Conservation (phyloP, 2,797 vertebrate genomes). For the Ficedula albicollis region DNA sequence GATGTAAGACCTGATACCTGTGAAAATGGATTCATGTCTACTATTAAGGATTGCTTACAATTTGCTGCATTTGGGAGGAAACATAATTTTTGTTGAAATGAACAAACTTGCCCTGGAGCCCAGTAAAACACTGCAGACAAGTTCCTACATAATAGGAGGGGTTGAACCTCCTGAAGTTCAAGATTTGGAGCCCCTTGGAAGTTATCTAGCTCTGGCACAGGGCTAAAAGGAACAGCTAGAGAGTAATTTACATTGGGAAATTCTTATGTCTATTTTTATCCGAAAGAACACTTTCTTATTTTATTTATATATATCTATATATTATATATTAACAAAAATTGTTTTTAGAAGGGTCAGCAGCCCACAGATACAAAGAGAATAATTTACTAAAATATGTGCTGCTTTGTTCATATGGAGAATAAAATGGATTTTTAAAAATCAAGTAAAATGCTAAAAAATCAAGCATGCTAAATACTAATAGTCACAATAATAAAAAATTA, state of each 20-base stretch:
- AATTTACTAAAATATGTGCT: constrained; percentile 52
- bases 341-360: constrained; percentile 65
- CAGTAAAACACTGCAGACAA: not conserved
- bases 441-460: constrained; percentile 30
- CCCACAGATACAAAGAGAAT: constrained; percentile 62
- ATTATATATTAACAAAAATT: constrained; percentile 10
- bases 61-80: not conserved
- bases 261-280: constrained; percentile 51
- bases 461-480: constrained; percentile 71
- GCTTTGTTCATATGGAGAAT: constrained; percentile 53
- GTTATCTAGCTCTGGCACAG: not conserved
- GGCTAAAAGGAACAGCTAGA: constrained; percentile 2
- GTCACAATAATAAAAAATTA: constrained; percentile 69
- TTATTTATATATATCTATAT: not conserved
- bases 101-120: not conserved
- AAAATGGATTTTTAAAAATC: constrained; percentile 27
- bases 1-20: not conserved
- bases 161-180: not conserved
- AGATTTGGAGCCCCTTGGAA: not conserved
- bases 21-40: not conserved
- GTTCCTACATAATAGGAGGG: not conserved
- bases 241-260: constrained; percentile 43
- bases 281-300: constrained; percentile 28
- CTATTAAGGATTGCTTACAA: not conserved
- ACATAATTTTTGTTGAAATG: not conserved